These are phyloP conservation scores for Bovichtus variegatus DNA, from an alignment of 2,797 vertebrate species.

Conservation along the genomic window DNA sequence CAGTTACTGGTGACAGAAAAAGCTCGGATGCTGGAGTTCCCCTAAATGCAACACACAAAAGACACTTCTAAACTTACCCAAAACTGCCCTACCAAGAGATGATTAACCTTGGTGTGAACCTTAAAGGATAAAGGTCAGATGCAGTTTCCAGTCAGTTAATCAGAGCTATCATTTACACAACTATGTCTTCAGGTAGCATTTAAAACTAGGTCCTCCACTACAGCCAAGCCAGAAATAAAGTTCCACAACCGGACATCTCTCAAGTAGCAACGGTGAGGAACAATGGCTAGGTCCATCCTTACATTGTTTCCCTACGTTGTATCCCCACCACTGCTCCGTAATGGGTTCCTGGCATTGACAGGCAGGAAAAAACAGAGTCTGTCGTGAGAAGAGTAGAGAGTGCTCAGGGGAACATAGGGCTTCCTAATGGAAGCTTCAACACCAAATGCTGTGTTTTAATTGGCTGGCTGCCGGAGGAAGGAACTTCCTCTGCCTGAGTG, in stretches of 20 bases:
- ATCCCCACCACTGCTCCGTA: slow-evolving; percentile 70
- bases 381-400: slow-evolving; percentile 65
- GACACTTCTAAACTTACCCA: not conserved
- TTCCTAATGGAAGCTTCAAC: slow-evolving; percentile 78
- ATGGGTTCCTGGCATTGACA: slow-evolving; percentile 82
- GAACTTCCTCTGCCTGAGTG: slow-evolving; percentile 71
- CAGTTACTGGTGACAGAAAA: not conserved
- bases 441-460: slow-evolving; percentile 54
- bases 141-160: not conserved
- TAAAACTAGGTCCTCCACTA: not conserved
- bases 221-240: slow-evolving; percentile 37
- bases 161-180: slow-evolving; percentile 10
- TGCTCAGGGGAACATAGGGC: slow-evolving; percentile 69
- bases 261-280: slow-evolving; percentile 57
- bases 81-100: not conserved
- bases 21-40: not conserved
- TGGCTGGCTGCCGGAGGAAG: slow-evolving; percentile 75
- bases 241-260: slow-evolving; percentile 51
- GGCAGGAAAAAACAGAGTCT: slow-evolving; percentile 82
- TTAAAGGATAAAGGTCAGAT: not conserved
- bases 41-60: not conserved
- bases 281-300: slow-evolving; percentile 78
- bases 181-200: slow-evolving; percentile 29
- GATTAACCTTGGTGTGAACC: not conserved
- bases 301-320: slow-evolving; percentile 66